Percentiles rank a stretch among this genome's conserved stretches.
Conservation (phyloP, 2,888 invertebrate genomes). For the Latrodectus hesperus region DNA sequence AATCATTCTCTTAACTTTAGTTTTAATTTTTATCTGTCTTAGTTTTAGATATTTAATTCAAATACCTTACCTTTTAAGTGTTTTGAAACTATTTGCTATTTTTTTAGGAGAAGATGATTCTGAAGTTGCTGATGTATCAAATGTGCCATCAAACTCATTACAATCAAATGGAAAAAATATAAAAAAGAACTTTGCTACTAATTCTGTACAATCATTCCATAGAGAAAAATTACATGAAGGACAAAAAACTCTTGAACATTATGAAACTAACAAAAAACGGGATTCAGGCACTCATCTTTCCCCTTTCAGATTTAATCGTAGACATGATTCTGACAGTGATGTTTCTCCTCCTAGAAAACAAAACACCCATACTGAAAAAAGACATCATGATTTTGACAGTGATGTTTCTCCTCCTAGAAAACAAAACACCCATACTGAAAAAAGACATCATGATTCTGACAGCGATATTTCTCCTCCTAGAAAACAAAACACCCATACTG, state of each 20-base stretch:
- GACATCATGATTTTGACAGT: constrained; percentile 19
- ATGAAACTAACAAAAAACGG: not conserved
- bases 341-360: constrained; percentile 32
- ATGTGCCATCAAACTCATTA: not conserved
- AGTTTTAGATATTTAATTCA: too few species aligned
- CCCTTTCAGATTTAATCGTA: constrained; percentile 33
- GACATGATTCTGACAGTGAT: constrained; percentile 71
- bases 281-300: not conserved
- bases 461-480: constrained; percentile 34
- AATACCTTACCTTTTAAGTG: too few species aligned
- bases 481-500: not conserved
- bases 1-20: too few species aligned
- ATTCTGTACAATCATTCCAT: not conserved
- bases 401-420: constrained; percentile 10
- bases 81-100: too few species aligned
- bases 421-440: not conserved
- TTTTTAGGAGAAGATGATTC: too few species aligned
- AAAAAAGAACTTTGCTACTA: not conserved
- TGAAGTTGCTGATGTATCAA: too few species aligned
- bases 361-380: not conserved
- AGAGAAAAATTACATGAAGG: not conserved
- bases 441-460: constrained; percentile 11
- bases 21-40: too few species aligned
- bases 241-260: not conserved
- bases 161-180: not conserved